Base-by-base conservation (phyloP, 2,113 vertebrate genomes). In the Pseudopodoces humilis region DNA sequence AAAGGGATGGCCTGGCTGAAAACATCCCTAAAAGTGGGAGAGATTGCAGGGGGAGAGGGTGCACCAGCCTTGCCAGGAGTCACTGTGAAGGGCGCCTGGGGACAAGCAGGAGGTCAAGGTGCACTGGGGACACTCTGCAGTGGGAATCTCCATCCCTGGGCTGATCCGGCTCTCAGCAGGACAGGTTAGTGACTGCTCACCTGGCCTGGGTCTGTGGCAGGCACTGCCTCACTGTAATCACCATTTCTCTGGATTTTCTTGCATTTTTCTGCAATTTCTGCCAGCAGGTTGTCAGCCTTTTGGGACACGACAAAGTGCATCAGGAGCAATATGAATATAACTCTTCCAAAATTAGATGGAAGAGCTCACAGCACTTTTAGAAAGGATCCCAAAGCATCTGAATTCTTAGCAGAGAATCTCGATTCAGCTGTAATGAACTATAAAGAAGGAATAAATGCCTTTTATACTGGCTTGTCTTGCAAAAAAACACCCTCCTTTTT, bases 181-280 rank as follows among this genome's bases (percentile, higher is more conserved):
- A 4, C 18, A 14, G 55, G 28, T 15, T 0, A 1, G 69, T 1
- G 41, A 7, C 22, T 3, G 60, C 83, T 55, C 39, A 27, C 28
- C 76, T 49, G 11, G 21, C 2, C 4, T 7, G 41, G 9, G 7
- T 24, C 35, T 33, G 4, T 8, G 18, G 37, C 3, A 1, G n/a
- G 24, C 2, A 21, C 69, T 22, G 37, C 55, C 31, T 37, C 8
- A 4, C 63, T 6, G 15, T 5, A 33, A 24, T 24, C 13, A 25
- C 10, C 64, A 1, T 37, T 71, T 19, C 5, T 33, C 31, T 35
- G 80, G 23, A 14, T 65, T 81, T 33, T 8, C 59, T 7, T 63
- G 49, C 35, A 5, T 44, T 69, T 60, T 30, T 56, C 37, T 37
- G 85, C 24, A 4, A 1, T 67, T 79, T 27, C 75, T 83, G 88